Percentiles rank a stretch among this genome's conserved stretches.
Conservation (phyloP, 1,140 invertebrate genomes). For the Drosophila arawakana region DNA sequence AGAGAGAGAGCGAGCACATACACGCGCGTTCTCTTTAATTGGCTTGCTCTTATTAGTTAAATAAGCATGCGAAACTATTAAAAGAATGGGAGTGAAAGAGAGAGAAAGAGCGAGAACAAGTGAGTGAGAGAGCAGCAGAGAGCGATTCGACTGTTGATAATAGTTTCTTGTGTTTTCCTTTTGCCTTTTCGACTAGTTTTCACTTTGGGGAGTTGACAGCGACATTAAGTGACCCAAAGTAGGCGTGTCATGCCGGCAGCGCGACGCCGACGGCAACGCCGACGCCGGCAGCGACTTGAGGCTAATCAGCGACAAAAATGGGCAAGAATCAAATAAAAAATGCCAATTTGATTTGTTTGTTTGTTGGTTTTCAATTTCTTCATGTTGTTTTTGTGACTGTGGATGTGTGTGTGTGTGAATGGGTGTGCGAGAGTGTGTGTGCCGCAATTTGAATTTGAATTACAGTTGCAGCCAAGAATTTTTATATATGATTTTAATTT, state of each 20-base stretch:
- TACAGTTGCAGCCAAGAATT: slow-evolving; percentile 72
- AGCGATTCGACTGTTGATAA: slow-evolving; percentile 48
- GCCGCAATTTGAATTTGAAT: slow-evolving; percentile 73
- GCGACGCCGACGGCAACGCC: slow-evolving; percentile 5
- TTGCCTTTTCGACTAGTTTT: slow-evolving; percentile 40
- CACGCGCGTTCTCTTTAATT: slow-evolving; percentile 28
- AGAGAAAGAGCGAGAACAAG: neutral
- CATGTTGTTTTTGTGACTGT: neutral
- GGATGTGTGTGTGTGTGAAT: slow-evolving; percentile 37
- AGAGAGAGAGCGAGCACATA: neutral
- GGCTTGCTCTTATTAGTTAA: slow-evolving; percentile 56
- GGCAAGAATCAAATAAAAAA: slow-evolving; percentile 79
- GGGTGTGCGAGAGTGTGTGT: slow-evolving; percentile 45
- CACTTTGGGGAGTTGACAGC: slow-evolving; percentile 34
- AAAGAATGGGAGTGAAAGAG: neutral
- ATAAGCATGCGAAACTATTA: slow-evolving; percentile 60
- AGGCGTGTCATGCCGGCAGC: slow-evolving; percentile 18
- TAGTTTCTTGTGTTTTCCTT: slow-evolving; percentile 22
- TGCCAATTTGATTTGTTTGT: slow-evolving; percentile 67
- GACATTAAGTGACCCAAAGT: slow-evolving; percentile 36
- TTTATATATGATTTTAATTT: slow-evolving; percentile 74
- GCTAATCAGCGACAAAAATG: slow-evolving; percentile 74
- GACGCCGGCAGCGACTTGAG: slow-evolving; percentile 12
- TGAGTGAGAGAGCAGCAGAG: neutral
- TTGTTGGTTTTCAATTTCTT: slow-evolving; percentile 4